Evolutionary conservation across 2,888 invertebrate species (phyloP), one percentile per base, ranked within the genome.

Genomic region (Oscheius sp.): DNA sequence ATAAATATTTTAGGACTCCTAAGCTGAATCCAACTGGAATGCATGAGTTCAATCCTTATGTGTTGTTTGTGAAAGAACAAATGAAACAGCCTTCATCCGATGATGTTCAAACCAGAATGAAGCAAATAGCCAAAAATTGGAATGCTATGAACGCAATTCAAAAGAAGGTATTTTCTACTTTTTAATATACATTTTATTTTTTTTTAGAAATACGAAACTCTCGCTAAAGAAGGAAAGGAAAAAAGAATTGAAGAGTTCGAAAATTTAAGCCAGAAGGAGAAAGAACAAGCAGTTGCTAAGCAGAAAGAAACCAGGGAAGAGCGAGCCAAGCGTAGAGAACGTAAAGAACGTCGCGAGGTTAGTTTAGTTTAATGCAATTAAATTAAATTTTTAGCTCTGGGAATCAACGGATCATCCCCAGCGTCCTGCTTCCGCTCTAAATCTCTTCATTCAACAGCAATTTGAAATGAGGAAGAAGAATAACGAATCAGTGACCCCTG

Each of bases 321-420:
- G 39, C 31, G 58, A 25, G 48, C 37, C 3, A 46, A 61, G 25
- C 20, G 58, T 3, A 68, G 39, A n/a, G 58, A 61, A 23, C 17
- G 48, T 3, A 68, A 37, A 31, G 68, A 58, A 31, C 42, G 46
- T 12, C 58, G 37, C n/a, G 17, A 68, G 34, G 68, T 55, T 23
- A 15, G 46, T 42, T 42, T 33, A 25, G 27, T 31, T 46, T 46
- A 29, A 4, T 6, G 34, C 2, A 31, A 17, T 45, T 3, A 20
- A 23, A 12, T 48, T 23, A 33, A 37, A 53, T 55, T 53, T 27
- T 53, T 48, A 68, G 68, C 8, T 52, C 42, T 64, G 64, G 64
- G 71, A 71, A 48, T 33, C 58, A 50, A 71, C 70, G 12, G 48
- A 58, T 20, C 73, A 66, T 65, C 73, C 73, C 0, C 50, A 57